A percentile compares a stretch with the other conserved stretches of the same genome.
Evolutionary conservation across 2,797 vertebrate species (phyloP).

Genomic region (Manis pentadactyla): DNA sequence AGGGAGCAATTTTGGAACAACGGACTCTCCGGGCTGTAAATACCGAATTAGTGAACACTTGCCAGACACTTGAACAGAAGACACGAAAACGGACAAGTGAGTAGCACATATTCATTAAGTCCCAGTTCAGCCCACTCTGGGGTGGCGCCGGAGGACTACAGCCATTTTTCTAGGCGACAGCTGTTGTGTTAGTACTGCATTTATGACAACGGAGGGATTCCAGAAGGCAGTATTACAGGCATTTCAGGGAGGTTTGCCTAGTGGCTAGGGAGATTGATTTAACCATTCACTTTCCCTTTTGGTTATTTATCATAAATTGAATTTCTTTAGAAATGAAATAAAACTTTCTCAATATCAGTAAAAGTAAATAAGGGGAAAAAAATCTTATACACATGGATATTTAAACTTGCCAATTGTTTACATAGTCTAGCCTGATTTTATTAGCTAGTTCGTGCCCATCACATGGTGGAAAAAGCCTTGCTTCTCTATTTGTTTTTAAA

Average conservation of each 20-base stretch:
- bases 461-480: background rate
- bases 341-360: background rate
- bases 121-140: background rate
- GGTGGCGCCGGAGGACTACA: background rate
- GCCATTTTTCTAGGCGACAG: background rate
- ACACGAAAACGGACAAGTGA: slow-evolving; percentile 84
- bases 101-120: slow-evolving; percentile 67
- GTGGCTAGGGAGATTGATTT: background rate
- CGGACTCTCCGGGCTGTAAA: slow-evolving; percentile 77
- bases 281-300: background rate
- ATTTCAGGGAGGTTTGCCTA: background rate
- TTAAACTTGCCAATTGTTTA: background rate
- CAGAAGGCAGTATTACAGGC: background rate
- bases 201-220: background rate
- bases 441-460: background rate
- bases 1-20: slow-evolving; percentile 84
- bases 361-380: background rate
- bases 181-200: background rate
- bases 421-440: background rate
- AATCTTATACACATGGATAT: background rate
- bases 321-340: slow-evolving; percentile 43
- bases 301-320: background rate
- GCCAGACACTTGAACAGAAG: slow-evolving; percentile 77
- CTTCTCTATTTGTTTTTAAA: background rate
- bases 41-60: slow-evolving; percentile 61